Evolutionary conservation across 2,888 invertebrate genomes (phyloP).

Genomic region (Melangyna quadrimaculata): DNA sequence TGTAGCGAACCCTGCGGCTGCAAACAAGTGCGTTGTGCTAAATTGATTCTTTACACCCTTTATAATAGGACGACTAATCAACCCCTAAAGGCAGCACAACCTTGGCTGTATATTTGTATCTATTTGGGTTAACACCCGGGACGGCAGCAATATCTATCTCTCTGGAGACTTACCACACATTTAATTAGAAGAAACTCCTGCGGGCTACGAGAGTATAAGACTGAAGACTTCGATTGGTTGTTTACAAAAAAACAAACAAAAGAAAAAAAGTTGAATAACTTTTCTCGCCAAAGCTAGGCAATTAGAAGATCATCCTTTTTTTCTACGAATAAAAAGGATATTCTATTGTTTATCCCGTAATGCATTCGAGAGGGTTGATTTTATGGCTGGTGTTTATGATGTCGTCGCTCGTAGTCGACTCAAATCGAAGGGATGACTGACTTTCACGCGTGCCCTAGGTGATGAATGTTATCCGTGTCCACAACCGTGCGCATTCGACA

Average conservation of each 20-base stretch:
- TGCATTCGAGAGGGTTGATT: conserved; percentile 56
- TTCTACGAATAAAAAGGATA: conserved; percentile 16
- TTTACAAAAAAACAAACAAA: background rate
- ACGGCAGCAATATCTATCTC: conserved; percentile 6
- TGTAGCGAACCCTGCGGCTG: conserved; percentile 50
- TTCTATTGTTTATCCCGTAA: conserved; percentile 48
- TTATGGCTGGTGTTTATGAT: conserved; percentile 16
- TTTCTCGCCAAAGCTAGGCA: conserved; percentile 55
- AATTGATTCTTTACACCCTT: conserved; percentile 67
- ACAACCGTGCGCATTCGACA: background rate
- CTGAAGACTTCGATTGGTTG: conserved; percentile 13
- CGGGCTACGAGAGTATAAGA: conserved; percentile 17
- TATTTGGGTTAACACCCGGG: conserved; percentile 60
- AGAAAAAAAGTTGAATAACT: conserved; percentile 59
- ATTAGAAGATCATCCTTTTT: conserved; percentile 65
- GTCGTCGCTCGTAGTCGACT: conserved; percentile 6
- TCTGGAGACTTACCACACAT: conserved; percentile 60
- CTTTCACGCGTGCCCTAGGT: conserved; percentile 33
- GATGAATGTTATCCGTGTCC: conserved; percentile 21
- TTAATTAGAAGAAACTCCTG: conserved; percentile 69
- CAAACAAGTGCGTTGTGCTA: conserved; percentile 68
- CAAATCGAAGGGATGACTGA: conserved; percentile 40
- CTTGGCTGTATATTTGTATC: conserved; percentile 33
- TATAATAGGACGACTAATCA: conserved; percentile 61
- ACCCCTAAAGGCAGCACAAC: conserved; percentile 55